phyloP scores from a whole-genome alignment of 2,113 vertebrate genomes.

The Heterocephalus glaber region DNA sequence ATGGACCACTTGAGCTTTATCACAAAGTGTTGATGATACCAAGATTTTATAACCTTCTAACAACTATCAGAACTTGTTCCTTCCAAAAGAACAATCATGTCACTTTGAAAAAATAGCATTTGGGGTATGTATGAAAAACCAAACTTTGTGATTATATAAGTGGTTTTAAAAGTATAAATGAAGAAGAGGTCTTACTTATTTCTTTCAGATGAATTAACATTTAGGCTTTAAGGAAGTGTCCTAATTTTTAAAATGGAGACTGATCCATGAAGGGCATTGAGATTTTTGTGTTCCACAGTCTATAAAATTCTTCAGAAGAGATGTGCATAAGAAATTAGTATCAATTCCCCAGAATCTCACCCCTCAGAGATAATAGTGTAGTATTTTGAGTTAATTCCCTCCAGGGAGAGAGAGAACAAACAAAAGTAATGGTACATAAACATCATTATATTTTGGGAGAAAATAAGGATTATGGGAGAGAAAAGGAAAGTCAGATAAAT shows the following conservation, averaged over 20 bases:
- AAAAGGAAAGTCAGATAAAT: background rate
- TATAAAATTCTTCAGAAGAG: background rate
- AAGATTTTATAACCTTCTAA: background rate
- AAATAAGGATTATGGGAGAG: background rate
- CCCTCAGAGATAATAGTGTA: background rate
- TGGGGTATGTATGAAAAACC: background rate
- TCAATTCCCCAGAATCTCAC: background rate
- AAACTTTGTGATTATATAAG: background rate
- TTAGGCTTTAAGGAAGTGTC: background rate
- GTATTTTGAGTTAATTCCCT: background rate
- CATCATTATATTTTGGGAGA: background rate
- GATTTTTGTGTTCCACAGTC: background rate
- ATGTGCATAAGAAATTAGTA: background rate
- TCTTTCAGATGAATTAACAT: slow-evolving; percentile 32
- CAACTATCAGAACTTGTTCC: background rate
- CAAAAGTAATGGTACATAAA: background rate
- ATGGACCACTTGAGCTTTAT: slow-evolving; percentile 6
- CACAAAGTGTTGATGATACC: background rate
- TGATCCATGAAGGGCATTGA: background rate
- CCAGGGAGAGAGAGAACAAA: background rate
- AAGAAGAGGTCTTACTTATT: background rate
- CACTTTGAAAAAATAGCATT: background rate
- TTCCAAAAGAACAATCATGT: background rate
- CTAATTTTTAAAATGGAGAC: slow-evolving; percentile 8
- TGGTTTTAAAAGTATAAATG: background rate